These are phyloP conservation scores for Leucozona laternaria DNA, from an alignment of 2,888 invertebrate genomes.

Conservation along the genomic window DNA sequence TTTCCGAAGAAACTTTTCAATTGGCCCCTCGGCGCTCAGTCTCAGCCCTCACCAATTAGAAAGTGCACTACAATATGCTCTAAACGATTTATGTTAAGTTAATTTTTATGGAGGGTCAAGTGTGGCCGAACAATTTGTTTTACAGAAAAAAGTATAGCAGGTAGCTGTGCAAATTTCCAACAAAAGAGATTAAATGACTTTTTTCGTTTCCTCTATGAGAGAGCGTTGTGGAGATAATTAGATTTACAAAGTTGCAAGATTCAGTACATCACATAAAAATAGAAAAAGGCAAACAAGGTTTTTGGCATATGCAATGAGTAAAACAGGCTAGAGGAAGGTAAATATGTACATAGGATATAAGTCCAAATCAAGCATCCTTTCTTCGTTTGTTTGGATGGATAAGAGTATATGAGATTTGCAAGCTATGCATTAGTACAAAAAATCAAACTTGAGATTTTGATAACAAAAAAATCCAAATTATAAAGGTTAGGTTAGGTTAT, in stretches of 20 bases:
- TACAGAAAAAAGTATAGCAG: background rate
- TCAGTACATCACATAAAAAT: slow-evolving; percentile 15
- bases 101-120: slow-evolving; percentile 18
- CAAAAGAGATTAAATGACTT: slow-evolving; percentile 8
- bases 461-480: no score
- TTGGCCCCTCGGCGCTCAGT: background rate
- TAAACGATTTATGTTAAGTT: slow-evolving; percentile 16
- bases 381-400: background rate
- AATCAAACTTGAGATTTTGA: no score
- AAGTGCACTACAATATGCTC: background rate
- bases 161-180: slow-evolving; percentile 6
- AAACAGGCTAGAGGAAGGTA: background rate
- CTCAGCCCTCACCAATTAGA: background rate
- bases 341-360: background rate
- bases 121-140: slow-evolving; percentile 12
- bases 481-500: no score
- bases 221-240: slow-evolving; percentile 11
- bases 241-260: slow-evolving; percentile 1
- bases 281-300: slow-evolving; percentile 4
- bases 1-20: background rate
- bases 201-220: background rate
- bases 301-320: slow-evolving; percentile 2
- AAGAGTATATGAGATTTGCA: no score
- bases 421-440: no score
- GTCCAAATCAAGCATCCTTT: background rate